Evolutionary conservation across 2,888 invertebrate species (phyloP).

Genomic region (Lagria hirta): DNA sequence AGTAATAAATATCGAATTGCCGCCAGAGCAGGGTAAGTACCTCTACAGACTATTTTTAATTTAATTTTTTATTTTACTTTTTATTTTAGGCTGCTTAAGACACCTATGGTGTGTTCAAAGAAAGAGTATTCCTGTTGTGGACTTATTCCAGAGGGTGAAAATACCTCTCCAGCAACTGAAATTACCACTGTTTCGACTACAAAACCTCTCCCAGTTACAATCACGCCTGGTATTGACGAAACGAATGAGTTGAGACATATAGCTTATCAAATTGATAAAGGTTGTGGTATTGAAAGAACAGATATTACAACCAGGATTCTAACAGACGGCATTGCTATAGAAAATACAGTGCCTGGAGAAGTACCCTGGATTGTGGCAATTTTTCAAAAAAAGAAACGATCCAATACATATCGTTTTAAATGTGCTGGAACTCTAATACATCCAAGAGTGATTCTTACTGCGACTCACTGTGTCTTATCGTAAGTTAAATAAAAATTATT

Average conservation of each 20-base stretch:
- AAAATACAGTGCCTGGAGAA: slow-evolving; percentile 28
- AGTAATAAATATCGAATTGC: slow-evolving; percentile 29
- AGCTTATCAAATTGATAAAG: not conserved
- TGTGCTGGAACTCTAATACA: slow-evolving; percentile 37
- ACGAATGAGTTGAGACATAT: no score
- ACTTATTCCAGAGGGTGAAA: no score
- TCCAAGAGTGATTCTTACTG: slow-evolving; percentile 37
- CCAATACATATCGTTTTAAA: slow-evolving; percentile 25
- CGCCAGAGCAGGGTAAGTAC: slow-evolving; percentile 24
- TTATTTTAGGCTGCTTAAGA: not conserved
- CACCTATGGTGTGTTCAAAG: slow-evolving; percentile 1
- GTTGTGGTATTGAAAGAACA: slow-evolving; percentile 13
- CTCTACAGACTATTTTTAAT: slow-evolving; percentile 20
- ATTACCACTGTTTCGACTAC: no score
- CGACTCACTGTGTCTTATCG: slow-evolving; percentile 34
- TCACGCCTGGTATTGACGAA: no score
- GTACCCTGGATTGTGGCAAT: slow-evolving; percentile 39
- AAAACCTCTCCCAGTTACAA: no score
- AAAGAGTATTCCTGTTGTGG: slow-evolving; percentile 1
- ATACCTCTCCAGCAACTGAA: no score
- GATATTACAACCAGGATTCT: slow-evolving; percentile 30
- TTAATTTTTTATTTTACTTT: not conserved
- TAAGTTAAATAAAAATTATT: no score
- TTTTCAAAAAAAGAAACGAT: slow-evolving; percentile 11
- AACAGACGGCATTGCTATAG: not conserved